phyloP scores from a whole-genome alignment of 1,140 invertebrate genomes.

The Zaprionus taronus region DNA sequence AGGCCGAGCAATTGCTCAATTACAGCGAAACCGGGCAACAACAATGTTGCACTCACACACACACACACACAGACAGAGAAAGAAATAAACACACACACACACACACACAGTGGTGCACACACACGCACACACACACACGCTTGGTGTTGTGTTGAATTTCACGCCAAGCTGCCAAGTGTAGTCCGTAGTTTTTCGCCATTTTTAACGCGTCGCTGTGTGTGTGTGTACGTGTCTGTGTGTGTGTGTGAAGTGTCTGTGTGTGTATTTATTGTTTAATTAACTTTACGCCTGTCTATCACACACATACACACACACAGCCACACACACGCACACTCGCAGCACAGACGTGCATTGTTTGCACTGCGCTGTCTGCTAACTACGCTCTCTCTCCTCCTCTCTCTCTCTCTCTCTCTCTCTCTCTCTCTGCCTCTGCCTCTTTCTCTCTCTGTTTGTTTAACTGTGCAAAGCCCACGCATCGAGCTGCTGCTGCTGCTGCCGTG shows the following conservation, averaged over 20 bases:
- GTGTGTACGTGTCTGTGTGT: constrained; percentile 22
- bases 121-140: constrained; percentile 12
- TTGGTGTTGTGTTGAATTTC: constrained; percentile 79
- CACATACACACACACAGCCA: constrained; percentile 46
- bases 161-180: constrained; percentile 80
- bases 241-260: constrained; percentile 38
- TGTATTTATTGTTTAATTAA: constrained; percentile 83
- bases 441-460: constrained; percentile 50
- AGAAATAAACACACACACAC: constrained; percentile 2
- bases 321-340: constrained; percentile 20
- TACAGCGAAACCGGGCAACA: constrained; percentile 67
- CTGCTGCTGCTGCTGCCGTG: constrained; percentile 27
- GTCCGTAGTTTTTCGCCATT: constrained; percentile 81
- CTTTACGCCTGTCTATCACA: constrained; percentile 81
- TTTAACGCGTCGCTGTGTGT: constrained; percentile 66
- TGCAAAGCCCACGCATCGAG: constrained; percentile 61
- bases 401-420: neutral
- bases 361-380: constrained; percentile 50
- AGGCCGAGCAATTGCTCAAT: constrained; percentile 76
- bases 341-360: constrained; percentile 58
- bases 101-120: constrained; percentile 13
- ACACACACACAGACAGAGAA: constrained; percentile 7
- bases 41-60: constrained; percentile 30
- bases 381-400: neutral
- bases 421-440: constrained; percentile 20